Evolutionary conservation across 2,797 vertebrate species (phyloP).

Genomic region (Tolypeutes matacus): DNA sequence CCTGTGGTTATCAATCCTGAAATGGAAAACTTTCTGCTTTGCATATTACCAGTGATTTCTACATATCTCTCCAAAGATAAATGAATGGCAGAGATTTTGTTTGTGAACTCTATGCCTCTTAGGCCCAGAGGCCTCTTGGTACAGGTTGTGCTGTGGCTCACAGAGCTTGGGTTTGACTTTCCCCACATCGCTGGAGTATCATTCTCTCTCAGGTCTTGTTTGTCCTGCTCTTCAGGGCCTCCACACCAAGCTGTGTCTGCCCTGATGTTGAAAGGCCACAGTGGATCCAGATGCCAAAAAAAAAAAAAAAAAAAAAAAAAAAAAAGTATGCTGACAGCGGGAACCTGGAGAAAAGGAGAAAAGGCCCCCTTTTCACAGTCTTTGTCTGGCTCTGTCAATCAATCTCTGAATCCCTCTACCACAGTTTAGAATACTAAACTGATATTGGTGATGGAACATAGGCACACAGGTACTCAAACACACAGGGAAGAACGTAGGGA

Average conservation of each 20-base stretch:
- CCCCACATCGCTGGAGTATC: neutral
- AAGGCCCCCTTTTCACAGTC: conserved; percentile 33
- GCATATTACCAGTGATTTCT: neutral
- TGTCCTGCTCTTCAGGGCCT: neutral
- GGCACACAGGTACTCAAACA: neutral
- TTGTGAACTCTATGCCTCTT: neutral
- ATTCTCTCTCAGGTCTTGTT: neutral
- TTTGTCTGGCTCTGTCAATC: conserved; percentile 57
- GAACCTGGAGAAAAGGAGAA: conserved; percentile 20
- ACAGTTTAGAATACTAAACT: neutral
- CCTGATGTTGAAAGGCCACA: neutral
- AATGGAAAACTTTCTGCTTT: neutral
- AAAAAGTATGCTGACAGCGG: neutral
- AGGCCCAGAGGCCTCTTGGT: neutral
- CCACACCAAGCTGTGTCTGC: neutral
- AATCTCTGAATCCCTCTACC: conserved; percentile 42
- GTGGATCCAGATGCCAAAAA: neutral
- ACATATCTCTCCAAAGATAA: neutral
- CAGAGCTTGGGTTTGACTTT: neutral
- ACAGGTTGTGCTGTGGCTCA: neutral
- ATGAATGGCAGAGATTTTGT: neutral
- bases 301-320: neutral
- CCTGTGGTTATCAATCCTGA: neutral
- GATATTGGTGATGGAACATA: neutral
- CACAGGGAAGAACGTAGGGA: neutral